Percentiles rank a stretch among this genome's conserved stretches.
These are phyloP conservation scores for Cosmia pyralina DNA, from an alignment of 2,888 invertebrate genomes.

Conservation along the genomic window DNA sequence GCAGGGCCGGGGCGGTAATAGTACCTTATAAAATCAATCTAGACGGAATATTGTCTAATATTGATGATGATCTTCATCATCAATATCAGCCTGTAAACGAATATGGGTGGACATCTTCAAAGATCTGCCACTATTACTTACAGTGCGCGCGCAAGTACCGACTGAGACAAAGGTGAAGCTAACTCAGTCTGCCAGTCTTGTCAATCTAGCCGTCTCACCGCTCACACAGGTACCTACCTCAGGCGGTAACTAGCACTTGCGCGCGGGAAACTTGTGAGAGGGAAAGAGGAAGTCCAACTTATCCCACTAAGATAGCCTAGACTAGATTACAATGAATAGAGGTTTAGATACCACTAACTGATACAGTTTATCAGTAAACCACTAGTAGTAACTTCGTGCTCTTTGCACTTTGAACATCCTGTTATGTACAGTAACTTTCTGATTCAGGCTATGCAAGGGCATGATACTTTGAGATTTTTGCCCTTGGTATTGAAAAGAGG, in stretches of 20 bases:
- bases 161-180: no score
- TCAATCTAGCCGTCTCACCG: no score
- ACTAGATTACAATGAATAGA: background rate
- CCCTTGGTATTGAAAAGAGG: background rate
- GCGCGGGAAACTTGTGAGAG: no score
- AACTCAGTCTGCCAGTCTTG: no score
- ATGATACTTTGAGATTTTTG: background rate
- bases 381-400: conserved; percentile 9
- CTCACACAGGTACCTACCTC: no score
- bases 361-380: conserved; percentile 33
- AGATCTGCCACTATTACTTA: no score
- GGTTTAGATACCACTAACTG: conserved; percentile 14
- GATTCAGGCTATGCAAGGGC: conserved; percentile 16
- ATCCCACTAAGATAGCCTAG: background rate
- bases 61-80: no score
- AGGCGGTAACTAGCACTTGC: no score
- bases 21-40: no score
- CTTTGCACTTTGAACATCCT: conserved; percentile 50
- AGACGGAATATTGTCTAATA: background rate
- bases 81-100: background rate
- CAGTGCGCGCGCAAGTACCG: no score
- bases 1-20: no score
- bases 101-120: no score
- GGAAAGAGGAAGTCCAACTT: background rate
- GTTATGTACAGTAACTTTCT: conserved; percentile 9